Percentiles rank a stretch among this genome's conserved stretches.
Conservation (phyloP, 2,888 invertebrate species). For the Athalia circularis region DNA sequence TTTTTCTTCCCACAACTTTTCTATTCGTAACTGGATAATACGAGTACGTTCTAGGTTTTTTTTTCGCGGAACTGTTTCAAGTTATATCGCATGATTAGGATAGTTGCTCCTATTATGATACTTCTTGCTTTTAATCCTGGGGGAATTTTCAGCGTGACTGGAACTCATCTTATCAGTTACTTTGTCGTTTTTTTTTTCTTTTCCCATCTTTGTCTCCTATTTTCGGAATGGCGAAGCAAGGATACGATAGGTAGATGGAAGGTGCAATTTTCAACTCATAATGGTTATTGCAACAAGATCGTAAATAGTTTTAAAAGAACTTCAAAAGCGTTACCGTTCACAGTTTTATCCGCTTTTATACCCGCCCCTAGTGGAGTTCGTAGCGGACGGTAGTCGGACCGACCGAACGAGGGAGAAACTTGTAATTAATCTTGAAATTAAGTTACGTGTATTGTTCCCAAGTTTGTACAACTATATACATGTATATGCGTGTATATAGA, state of each 20-base stretch:
- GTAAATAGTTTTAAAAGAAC: conserved; percentile 41
- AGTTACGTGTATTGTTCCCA: conserved; percentile 42
- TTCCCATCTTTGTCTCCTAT: not conserved
- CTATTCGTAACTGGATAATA: no score
- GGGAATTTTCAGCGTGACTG: conserved; percentile 26
- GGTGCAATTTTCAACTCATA: conserved; percentile 32
- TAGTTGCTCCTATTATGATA: no score
- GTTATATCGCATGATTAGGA: no score
- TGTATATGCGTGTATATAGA: not conserved
- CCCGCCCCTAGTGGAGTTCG: not conserved
- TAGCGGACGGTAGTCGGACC: no score
- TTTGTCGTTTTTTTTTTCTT: no score
- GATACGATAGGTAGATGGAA: not conserved
- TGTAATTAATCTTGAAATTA: conserved; percentile 44
- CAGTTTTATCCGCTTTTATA: not conserved
- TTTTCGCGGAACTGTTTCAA: no score
- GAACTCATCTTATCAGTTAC: not conserved
- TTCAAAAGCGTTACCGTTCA: conserved; percentile 35
- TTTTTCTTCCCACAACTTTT: no score
- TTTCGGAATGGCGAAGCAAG: not conserved
- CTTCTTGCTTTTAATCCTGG: not conserved
- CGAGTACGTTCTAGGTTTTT: no score
- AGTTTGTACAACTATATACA: conserved; percentile 28
- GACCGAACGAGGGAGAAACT: conserved; percentile 26
- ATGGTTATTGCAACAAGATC: conserved; percentile 33